Percentiles rank a stretch among this genome's conserved stretches.
phyloP scores from a whole-genome alignment of 2,797 vertebrate genomes.

The Pseudotriccus pelzelni region DNA sequence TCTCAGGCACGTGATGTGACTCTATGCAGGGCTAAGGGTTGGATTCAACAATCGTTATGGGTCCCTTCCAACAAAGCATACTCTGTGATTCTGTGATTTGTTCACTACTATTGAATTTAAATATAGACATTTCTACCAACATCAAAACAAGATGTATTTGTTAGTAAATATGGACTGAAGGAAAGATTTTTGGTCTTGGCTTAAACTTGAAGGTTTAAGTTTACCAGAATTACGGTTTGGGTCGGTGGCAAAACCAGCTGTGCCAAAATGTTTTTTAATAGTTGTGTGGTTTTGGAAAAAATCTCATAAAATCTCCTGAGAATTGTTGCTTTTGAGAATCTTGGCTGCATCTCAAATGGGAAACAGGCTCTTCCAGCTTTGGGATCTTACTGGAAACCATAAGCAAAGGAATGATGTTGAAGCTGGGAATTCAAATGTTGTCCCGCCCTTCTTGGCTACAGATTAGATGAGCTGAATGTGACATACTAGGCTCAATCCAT shows the following conservation, averaged over 20 bases:
- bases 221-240: neutral
- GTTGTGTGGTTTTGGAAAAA: neutral
- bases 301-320: neutral
- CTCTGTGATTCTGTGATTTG: neutral
- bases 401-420: neutral
- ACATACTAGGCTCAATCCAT: neutral
- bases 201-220: neutral
- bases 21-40: too few relatives aligned
- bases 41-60: neutral
- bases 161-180: neutral
- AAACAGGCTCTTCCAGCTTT: neutral
- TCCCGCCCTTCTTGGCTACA: neutral
- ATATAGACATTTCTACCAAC: neutral
- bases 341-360: neutral
- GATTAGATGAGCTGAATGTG: neutral
- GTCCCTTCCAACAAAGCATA: neutral
- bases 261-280: neutral
- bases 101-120: neutral
- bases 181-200: neutral
- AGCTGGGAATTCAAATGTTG: constrained; percentile 11
- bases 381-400: neutral
- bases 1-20: neutral
- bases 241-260: neutral
- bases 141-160: neutral
- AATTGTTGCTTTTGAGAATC: neutral